Evolutionary conservation across 2,888 invertebrate genomes (phyloP), one percentile per base, ranked within the genome.

Genomic region (Cyrtodaria siliqua): DNA sequence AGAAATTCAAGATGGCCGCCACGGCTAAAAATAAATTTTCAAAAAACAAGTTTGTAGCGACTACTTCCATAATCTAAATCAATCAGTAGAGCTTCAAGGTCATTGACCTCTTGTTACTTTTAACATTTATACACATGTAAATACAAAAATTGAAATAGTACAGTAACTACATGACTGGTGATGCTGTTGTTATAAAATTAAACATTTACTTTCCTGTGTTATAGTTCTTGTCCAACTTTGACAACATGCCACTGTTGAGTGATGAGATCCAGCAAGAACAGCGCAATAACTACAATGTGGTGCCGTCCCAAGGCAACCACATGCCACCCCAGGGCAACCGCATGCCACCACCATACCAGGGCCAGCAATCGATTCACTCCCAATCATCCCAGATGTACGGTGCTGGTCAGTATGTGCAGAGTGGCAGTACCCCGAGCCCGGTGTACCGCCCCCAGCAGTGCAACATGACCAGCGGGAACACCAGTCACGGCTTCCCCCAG

Each of bases 341-440:
- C 18, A 42, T 64, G 9, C 72, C 79, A n/a, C 79, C 71, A 16
- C 76, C 56, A 16, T 76, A 73, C 29, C 75, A 69, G 61, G 69
- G 70, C n/a, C 69, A 40, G 16, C 64, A 64, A 56, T 33, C 75
- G 27, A 55, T 70, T 14, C 75, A 70, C 47, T 33, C 59, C 12
- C 75, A 75, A 33, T 47, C 75, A 55, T 40, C 69, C 49, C 69
- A 67, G 67, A 66, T 76, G 70, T 78, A 78, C 68, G 62, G 57
- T 60, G 57, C 68, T 44, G 72, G 59, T 29, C 71, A 68, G 60
- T 69, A 64, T 56, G 61, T 62, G 47, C 62, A 67, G 42, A 61
- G 49, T 40, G 33, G 33, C 62, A 57, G 18, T 60, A 50, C 49
- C 40, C 40, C 57, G 44, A 50, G 26, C 40, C 42, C 55, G 27